Evolutionary conservation across 2,888 invertebrate species (phyloP), one percentile per base, ranked within the genome.

Genomic region (Polydrusus pterygomalis): DNA sequence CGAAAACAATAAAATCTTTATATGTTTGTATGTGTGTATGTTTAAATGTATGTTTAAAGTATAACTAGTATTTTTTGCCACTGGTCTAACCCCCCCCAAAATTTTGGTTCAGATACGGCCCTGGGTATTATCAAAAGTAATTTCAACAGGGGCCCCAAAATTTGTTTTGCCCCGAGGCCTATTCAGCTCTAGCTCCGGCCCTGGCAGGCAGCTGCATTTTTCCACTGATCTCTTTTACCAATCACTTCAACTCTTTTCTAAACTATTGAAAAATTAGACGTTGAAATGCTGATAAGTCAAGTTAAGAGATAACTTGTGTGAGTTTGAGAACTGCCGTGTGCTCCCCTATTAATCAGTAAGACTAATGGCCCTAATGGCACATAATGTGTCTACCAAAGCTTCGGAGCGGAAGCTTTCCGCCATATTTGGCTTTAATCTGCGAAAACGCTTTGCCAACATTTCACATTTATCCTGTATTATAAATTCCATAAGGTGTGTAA

Each of bases 301-400:
- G 58, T 56, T 45, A 58, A 8, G 47, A 49, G 64, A 64, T 64
- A 49, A 49, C 30, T 62, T 34, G 62, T 25, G 70, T 70, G 49
- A 70, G 62, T 70, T 70, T 62, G 20, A 54, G 56, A 74, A 62
- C 54, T 60, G 54, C 69, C 74, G 69, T 63, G 25, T 69, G 74
- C 62, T 47, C 40, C 63, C 6, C 69, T 62, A 69, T 74, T 74
- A 74, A 74, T 74, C 74, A 74, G 54, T 69, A 69, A 74, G 74
- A 74, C 69, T 69, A 69, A 74, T 74, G 74, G 69, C 69, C 45
- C 56, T 74, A 74, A 74, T 74, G 63, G 68, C 73, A 73, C 62
- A 25, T 73, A 73, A 67, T 67, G 73, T 58, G 73, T 67, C 60
- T 67, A 68, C 49, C 70, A 40, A 62, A 47, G 49, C 30, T 70